Evolutionary conservation across 30 jellyfish, hydroid and myxozoan genomes (phyloP).

Genomic region (Cassiopea andromeda): DNA sequence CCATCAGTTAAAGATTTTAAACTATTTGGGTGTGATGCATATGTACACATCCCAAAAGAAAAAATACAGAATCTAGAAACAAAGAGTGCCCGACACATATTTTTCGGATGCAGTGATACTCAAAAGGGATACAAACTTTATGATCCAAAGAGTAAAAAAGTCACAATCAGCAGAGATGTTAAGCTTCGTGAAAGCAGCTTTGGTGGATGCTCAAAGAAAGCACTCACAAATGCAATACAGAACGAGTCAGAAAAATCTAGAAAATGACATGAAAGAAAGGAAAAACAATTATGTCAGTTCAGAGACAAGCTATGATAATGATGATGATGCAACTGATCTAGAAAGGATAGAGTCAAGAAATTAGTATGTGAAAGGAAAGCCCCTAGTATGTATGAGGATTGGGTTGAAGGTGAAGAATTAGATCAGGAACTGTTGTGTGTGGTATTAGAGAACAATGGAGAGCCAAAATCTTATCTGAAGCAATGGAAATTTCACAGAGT

Average conservation of each 20-base stretch:
- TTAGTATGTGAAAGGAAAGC: background rate
- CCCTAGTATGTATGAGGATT: background rate
- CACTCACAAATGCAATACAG: background rate
- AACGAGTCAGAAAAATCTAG: background rate
- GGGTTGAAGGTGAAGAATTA: background rate
- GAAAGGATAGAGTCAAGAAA: background rate
- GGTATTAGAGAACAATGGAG: background rate
- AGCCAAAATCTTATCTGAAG: conserved; percentile 8
- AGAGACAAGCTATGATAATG: background rate
- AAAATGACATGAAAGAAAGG: background rate
- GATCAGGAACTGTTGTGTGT: background rate
- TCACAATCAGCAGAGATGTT: background rate
- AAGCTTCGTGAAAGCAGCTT: background rate
- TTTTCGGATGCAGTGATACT: background rate
- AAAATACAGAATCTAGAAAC: conserved; percentile 35
- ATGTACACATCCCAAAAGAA: conserved; percentile 34
- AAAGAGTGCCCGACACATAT: background rate
- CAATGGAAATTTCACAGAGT: background rate
- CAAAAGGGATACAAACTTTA: background rate
- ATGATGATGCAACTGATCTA: background rate
- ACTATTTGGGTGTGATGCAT: conserved; percentile 37
- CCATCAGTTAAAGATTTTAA: conserved; percentile 20
- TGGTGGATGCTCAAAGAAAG: background rate
- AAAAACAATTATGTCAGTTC: background rate
- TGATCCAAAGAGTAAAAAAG: background rate